Conservation (phyloP, 1,140 invertebrate species). For the Wiebesia pumilae region DNA sequence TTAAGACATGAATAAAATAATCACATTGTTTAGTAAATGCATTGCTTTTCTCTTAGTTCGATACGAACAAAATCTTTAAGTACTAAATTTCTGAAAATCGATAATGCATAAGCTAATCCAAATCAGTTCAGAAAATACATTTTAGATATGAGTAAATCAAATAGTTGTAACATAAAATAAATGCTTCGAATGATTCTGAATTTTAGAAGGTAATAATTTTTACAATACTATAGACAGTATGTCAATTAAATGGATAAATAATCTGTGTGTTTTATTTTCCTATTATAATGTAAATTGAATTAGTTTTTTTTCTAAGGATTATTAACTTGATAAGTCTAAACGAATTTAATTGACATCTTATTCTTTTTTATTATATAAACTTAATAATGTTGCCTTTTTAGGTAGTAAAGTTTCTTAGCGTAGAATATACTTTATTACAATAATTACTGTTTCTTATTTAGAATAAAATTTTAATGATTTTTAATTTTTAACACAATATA, state of each 20-base stretch:
- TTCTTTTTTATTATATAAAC: constrained; percentile 21
- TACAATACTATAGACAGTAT: constrained; percentile 23
- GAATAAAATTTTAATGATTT: background rate
- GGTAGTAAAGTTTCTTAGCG: background rate
- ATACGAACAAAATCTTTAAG: background rate
- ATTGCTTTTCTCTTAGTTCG: background rate
- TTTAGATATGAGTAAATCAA: background rate
- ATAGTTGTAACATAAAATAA: background rate
- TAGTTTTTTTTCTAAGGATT: background rate
- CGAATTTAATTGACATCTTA: constrained; percentile 8
- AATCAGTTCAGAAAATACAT: background rate
- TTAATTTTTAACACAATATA: background rate
- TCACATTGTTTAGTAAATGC: background rate
- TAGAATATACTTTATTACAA: background rate
- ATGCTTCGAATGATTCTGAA: background rate
- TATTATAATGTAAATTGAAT: background rate
- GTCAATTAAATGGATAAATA: background rate
- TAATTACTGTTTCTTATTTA: background rate
- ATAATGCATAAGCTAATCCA: background rate
- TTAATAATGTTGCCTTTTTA: background rate
- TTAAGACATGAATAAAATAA: background rate
- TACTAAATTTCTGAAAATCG: background rate
- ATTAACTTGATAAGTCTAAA: background rate
- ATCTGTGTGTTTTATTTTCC: background rate
- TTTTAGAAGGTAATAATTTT: constrained; percentile 4